Conservation (phyloP, 1,140 invertebrate species). For the Rhopalosiphum padi region DNA sequence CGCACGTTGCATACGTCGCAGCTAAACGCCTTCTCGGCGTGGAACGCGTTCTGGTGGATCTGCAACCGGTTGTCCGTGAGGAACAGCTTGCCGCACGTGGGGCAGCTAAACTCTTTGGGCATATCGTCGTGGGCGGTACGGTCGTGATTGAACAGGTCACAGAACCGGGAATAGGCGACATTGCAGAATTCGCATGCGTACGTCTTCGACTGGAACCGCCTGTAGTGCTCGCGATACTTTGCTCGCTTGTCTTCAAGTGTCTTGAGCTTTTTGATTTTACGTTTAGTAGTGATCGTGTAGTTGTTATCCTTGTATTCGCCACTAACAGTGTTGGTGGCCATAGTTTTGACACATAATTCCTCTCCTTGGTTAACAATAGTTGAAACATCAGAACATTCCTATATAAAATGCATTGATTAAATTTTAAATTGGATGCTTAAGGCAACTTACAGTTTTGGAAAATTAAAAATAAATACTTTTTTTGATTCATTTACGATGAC, state of each 20-base stretch:
- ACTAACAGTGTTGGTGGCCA: neutral
- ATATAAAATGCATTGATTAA: neutral
- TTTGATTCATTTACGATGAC: neutral
- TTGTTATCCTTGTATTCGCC: neutral
- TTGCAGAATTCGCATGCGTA: constrained; percentile 53
- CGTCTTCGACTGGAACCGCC: constrained; percentile 52
- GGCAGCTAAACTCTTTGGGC: constrained; percentile 45
- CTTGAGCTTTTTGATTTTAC: constrained; percentile 22
- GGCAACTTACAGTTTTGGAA: neutral
- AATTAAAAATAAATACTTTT: constrained; percentile 17
- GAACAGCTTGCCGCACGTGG: constrained; percentile 50
- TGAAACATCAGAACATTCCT: neutral
- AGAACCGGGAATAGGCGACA: constrained; percentile 42
- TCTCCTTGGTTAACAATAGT: neutral
- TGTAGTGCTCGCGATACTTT: constrained; percentile 53
- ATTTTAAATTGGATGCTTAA: neutral
- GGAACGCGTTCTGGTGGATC: constrained; percentile 49
- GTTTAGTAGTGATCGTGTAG: neutral
- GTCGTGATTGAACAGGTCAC: constrained; percentile 54
- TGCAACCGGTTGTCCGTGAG: constrained; percentile 36
- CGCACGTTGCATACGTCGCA: constrained; percentile 47
- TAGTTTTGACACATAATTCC: neutral
- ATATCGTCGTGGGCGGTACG: constrained; percentile 48
- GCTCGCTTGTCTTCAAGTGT: constrained; percentile 41
- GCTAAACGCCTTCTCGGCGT: constrained; percentile 45